These are phyloP conservation scores for Sebastes hubbsi DNA, from an alignment of 2,797 vertebrate species.

Conservation along the genomic window DNA sequence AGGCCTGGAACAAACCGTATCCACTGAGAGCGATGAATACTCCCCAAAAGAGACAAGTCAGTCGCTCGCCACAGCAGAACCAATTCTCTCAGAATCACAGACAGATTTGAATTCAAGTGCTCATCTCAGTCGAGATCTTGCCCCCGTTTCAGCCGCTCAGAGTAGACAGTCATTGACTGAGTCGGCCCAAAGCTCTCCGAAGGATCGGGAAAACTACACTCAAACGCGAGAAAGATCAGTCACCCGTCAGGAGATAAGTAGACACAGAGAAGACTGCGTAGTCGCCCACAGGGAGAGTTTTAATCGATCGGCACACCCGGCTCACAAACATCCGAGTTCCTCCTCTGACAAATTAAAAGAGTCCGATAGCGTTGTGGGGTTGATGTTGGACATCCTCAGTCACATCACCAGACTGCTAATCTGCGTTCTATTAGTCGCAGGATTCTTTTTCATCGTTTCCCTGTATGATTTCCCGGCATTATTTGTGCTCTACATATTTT, in stretches of 20 bases:
- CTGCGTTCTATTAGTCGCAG: conserved; percentile 83
- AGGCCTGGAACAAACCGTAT: not conserved
- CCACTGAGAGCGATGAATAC: not conserved
- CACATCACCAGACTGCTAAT: conserved; percentile 81
- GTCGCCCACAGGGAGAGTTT: conserved; percentile 7
- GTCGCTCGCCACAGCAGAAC: not conserved
- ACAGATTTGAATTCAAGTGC: conserved; percentile 29
- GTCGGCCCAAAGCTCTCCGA: conserved; percentile 12
- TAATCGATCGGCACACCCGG: conserved; percentile 1
- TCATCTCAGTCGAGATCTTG: conserved; percentile 12
- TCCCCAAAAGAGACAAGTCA: not conserved
- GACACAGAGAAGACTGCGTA: conserved; percentile 27
- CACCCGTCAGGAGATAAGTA: conserved; percentile 6
- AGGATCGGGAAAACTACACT: conserved; percentile 37
- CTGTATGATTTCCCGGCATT: conserved; percentile 89
- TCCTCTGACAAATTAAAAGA: conserved; percentile 64
- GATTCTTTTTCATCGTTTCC: conserved; percentile 86
- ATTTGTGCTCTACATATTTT: conserved; percentile 87
- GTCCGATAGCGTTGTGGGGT: conserved; percentile 56
- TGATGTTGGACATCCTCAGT: conserved; percentile 77
- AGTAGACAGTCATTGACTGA: conserved; percentile 1
- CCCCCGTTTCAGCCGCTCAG: not conserved
- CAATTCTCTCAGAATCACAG: conserved; percentile 6
- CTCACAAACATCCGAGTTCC: conserved; percentile 16
- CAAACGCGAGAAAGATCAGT: conserved; percentile 41